Base-by-base conservation (phyloP, 64 coral and sea anemone genomes). In the Anthopleura sola region DNA sequence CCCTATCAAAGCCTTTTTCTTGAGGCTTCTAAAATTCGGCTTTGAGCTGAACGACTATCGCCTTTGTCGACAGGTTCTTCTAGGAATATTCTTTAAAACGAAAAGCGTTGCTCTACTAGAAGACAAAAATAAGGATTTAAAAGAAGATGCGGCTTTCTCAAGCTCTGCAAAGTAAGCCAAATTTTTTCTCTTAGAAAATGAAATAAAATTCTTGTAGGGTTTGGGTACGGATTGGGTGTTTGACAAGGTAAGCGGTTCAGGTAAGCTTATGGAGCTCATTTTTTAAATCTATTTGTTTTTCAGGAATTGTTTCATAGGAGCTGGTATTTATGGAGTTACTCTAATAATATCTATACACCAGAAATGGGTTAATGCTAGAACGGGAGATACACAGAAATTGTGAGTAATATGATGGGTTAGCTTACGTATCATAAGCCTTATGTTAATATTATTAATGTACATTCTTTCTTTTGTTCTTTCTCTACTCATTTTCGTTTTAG, bases 301-400 rank as follows among this genome's bases (percentile, higher is more conserved):
- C 49, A 98, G 95, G 53, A 98, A 98, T 83, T 98, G 95, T 90
- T 98, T 80, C 49, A 92, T 94, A 86, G 95, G 92, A 23, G 95
- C 95, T 40, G 95, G 95, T 17, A 86, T 98, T 84, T 98, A 98
- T 85, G 82, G 86, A 3, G 78, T 94, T 12, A 89, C 84, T 11
- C 86, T 98, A 82, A 23, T 94, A 60, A 60, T 98, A 9, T 84
- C 95, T 23, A 91, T 71, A n/a, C 87, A 98, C 81, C 95, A 98
- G 68, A 94, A 93, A 90, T 98, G 95, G 95, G 86, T 94, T 11
- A 98, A 98, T 86, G 89, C 84, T 50, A 87, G 95, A 64, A 94
- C 78, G 48, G 95, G 91, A 54, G 87, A 80, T 44, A 94, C 95
- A 83, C 86, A 94, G 9, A 98, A 85, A 78, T 85, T 98, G 95